Evolutionary conservation across 2,888 invertebrate species (phyloP).

Genomic region (Pachymerium ferrugineum): DNA sequence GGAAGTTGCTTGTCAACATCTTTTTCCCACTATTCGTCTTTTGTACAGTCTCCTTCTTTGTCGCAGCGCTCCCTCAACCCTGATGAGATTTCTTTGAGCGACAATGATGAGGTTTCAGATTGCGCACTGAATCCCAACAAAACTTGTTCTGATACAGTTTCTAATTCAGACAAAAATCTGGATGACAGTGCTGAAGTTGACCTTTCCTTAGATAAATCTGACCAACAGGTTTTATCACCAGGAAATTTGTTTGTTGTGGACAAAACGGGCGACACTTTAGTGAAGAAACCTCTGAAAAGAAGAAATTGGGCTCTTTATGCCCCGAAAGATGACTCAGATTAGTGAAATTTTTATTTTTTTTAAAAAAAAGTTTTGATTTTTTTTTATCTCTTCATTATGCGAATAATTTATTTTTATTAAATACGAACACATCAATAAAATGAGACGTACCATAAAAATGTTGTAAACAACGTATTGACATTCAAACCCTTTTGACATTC

Average conservation of each 20-base stretch:
- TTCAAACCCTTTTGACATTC: no score
- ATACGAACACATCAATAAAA: no score
- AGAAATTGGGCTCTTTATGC: constrained; percentile 31
- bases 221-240: not conserved
- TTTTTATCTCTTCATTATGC: no score
- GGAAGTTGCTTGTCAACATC: not conserved
- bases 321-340: not conserved
- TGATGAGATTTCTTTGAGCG: constrained; percentile 43
- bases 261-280: not conserved
- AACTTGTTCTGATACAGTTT: constrained; percentile 29
- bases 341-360: no score
- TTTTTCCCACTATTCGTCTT: not conserved
- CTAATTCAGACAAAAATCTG: constrained; percentile 40
- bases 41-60: not conserved
- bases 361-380: no score
- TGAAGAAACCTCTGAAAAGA: constrained; percentile 30
- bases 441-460: no score
- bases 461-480: no score
- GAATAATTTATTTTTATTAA: no score
- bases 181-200: constrained; percentile 38
- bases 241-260: constrained; percentile 24
- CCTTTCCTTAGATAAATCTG: constrained; percentile 29
- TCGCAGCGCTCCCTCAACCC: constrained; percentile 39
- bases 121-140: constrained; percentile 35
- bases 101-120: constrained; percentile 40